phyloP scores from a whole-genome alignment of 2,797 vertebrate genomes.

The Poliocrania exsul region DNA sequence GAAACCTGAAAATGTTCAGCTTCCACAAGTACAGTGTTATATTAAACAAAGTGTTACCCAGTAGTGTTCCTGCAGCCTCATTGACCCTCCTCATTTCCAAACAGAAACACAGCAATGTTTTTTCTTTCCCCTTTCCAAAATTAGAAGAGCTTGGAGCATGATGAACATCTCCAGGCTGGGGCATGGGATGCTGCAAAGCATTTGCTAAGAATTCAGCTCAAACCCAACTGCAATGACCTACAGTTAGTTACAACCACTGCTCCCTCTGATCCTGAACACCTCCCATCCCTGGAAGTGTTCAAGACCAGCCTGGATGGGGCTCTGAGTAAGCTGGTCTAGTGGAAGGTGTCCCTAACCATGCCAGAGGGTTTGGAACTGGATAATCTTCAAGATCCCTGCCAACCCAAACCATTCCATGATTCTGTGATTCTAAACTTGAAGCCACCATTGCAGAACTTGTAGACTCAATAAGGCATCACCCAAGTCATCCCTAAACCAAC shows the following conservation, averaged over 20 bases:
- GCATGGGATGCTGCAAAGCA: neutral
- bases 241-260: neutral
- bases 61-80: neutral
- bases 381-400: neutral
- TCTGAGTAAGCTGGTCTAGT: neutral
- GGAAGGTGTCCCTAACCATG: neutral
- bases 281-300: neutral
- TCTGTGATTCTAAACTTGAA: neutral
- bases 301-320: neutral
- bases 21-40: neutral
- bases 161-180: neutral
- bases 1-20: neutral
- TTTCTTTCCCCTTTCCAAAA: neutral
- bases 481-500: neutral
- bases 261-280: neutral
- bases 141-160: neutral
- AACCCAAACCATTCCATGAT: neutral
- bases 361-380: neutral
- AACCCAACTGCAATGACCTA: neutral
- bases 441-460: accelerated
- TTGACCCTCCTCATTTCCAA: neutral
- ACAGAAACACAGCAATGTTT: accelerated
- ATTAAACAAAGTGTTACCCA: neutral
- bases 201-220: neutral
- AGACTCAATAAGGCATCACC: neutral